Conservation (phyloP, 2,797 vertebrate species). For the Rhadinocentrus ornatus region DNA sequence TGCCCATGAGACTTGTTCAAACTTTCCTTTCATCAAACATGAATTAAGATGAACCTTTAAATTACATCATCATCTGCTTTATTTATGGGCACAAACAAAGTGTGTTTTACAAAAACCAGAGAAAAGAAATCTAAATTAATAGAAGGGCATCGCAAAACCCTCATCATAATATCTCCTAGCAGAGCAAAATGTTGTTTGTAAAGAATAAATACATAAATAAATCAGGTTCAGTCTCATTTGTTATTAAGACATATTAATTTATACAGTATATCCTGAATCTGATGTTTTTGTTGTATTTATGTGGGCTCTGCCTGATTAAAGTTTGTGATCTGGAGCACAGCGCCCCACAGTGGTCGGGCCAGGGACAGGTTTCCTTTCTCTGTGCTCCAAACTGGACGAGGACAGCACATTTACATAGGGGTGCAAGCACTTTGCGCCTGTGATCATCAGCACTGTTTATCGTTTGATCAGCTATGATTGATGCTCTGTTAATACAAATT, state of each 20-base stretch:
- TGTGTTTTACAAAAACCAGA: background rate
- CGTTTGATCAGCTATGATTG: constrained; percentile 94
- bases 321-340: constrained; percentile 86
- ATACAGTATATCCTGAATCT: constrained; percentile 2
- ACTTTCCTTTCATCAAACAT: background rate
- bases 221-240: background rate
- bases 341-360: constrained; percentile 88
- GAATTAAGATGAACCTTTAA: background rate
- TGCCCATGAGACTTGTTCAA: constrained; percentile 4
- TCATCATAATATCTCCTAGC: background rate
- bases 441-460: constrained; percentile 87
- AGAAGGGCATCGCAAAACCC: background rate
- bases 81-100: background rate
- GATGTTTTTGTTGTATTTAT: constrained; percentile 16
- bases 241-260: constrained; percentile 23
- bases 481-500: constrained; percentile 94
- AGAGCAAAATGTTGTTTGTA: background rate
- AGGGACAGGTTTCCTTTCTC: constrained; percentile 31
- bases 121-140: background rate
- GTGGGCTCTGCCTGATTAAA: background rate
- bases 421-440: constrained; percentile 78
- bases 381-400: constrained; percentile 54
- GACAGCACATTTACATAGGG: constrained; percentile 79
- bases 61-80: background rate
- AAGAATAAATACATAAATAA: background rate